Base-by-base conservation (phyloP, 1,140 invertebrate species). In the Panulirus ornatus region DNA sequence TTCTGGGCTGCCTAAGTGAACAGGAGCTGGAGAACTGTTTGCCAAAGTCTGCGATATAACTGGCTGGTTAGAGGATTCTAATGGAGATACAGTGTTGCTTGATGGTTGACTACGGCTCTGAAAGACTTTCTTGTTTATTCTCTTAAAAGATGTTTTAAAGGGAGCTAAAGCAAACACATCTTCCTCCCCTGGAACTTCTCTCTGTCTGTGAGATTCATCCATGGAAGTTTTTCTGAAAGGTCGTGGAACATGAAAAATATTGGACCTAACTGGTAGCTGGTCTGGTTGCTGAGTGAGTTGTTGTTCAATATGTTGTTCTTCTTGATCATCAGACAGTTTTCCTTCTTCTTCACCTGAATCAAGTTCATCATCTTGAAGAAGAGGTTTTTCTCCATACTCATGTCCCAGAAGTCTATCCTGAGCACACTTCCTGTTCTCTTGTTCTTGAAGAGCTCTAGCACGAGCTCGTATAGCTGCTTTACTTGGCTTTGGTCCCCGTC, bases 131-230 rank as follows among this genome's bases (percentile, higher is more conserved):
- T 91, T 91, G 47, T 90, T 91, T 16, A 84, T 40, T 91, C 92
- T 92, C 27, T 93, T 94, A 1, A 94, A 94, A 0, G 95, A 94
- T 87, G 95, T 95, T 22, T 95, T 95, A 92, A 97, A 97, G 1
- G 97, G 96, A 2, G 96, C 96, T 93, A 96, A 93, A 0, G 96
- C 96, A 93, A 97, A 97, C 0, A 97, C 96, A 93, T 97, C 96
- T 19, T 95, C 90, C 66, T 93, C 92, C 73, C 87, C 88, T 16
- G 79, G 70, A 44, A 79, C 54, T 22, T 87, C 89, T 87, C 58
- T 84, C 54, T 36, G 81, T 81, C 92, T 93, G 79, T 92, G 30
- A 27, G 92, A 88, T 44, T 84, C 84, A 73, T 78, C 73, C 63
- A 66, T 63, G 16, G 75, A 47, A 22, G 85, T 92, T 81, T 93